Evolutionary conservation across 2,113 vertebrate species (phyloP).

Genomic region (Alaudala cheleensis): DNA sequence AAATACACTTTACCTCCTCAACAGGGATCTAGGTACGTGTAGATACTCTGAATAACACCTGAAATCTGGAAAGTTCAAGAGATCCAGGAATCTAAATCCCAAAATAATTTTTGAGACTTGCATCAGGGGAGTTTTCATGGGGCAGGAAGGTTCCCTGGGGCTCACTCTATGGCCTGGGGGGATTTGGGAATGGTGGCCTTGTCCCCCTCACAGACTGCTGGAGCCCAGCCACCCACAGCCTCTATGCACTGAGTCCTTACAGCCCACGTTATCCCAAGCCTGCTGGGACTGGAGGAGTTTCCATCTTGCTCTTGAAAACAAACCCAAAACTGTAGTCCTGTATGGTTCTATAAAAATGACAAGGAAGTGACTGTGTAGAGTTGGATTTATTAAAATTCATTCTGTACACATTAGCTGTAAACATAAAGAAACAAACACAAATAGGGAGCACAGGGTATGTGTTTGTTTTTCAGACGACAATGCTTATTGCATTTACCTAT

Average conservation of each 20-base stretch:
- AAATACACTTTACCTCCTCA: background rate
- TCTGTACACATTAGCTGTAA: background rate
- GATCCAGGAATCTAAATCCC: background rate
- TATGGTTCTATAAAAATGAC: background rate
- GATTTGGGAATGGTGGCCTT: background rate
- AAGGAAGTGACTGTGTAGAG: background rate
- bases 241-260: background rate
- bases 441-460: rapidly evolving
- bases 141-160: background rate
- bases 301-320: background rate
- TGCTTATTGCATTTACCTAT: background rate
- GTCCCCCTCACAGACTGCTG: background rate
- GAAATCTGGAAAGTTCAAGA: background rate
- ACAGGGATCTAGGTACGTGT: background rate
- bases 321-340: rapidly evolving
- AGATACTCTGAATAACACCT: background rate
- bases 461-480: background rate
- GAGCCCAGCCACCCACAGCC: background rate
- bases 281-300: background rate
- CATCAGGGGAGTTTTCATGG: rapidly evolving
- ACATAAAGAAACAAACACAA: background rate
- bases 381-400: background rate
- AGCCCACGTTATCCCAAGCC: background rate
- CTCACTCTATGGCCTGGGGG: background rate
- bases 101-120: background rate